Conservation (phyloP, 2,888 invertebrate species). For the Lasioglossum marginatum region DNA sequence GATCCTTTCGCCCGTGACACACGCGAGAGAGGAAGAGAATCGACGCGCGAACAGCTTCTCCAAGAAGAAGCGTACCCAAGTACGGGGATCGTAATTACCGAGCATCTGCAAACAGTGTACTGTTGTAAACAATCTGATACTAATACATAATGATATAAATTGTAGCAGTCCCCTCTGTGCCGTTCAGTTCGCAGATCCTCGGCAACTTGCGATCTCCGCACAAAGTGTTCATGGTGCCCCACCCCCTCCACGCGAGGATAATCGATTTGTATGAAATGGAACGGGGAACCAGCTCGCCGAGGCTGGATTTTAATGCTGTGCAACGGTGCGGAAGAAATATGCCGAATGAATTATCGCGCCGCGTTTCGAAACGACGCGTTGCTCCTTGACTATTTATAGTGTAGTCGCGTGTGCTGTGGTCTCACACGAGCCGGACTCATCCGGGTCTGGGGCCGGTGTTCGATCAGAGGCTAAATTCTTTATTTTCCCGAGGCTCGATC, state of each 20-base stretch:
- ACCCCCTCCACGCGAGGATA: constrained; percentile 27
- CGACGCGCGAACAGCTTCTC: neutral
- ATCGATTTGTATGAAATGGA: constrained; percentile 44
- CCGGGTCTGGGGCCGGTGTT: neutral
- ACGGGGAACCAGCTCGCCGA: constrained; percentile 7
- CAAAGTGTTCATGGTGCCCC: neutral
- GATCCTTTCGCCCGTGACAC: neutral
- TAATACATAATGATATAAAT: neutral
- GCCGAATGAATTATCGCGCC: constrained; percentile 59
- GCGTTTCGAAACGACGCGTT: constrained; percentile 54
- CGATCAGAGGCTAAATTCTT: neutral
- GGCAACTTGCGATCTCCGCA: neutral
- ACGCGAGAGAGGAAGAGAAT: neutral
- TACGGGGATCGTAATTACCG: neutral
- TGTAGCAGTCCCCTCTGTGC: neutral
- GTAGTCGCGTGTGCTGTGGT: constrained; percentile 23
- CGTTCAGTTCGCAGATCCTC: neutral
- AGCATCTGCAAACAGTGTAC: neutral
- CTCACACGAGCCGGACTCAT: neutral
- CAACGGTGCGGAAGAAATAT: constrained; percentile 58
- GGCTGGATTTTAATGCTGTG: constrained; percentile 52
- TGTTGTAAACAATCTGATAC: neutral
- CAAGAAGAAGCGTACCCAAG: neutral
- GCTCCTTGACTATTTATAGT: constrained; percentile 58
- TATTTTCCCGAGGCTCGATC: neutral